Percentiles rank a stretch among this genome's conserved stretches.
These are phyloP conservation scores for Myiozetetes cayanensis DNA, from an alignment of 2,113 vertebrate species.

Conservation along the genomic window DNA sequence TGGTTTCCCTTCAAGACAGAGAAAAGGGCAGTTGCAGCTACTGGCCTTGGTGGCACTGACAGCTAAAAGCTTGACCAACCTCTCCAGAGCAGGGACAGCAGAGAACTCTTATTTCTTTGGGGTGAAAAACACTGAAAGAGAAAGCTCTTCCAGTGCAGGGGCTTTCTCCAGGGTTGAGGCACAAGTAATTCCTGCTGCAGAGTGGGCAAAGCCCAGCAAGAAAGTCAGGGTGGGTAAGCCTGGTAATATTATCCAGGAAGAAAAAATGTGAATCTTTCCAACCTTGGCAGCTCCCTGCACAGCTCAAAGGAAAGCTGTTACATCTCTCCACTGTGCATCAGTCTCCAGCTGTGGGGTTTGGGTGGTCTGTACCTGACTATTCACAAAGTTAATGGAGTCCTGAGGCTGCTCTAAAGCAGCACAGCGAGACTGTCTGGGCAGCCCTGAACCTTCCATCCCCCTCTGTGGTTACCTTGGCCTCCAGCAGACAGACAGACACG, in stretches of 20 bases:
- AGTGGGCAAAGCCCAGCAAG: background rate
- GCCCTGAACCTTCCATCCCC: background rate
- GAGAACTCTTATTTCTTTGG: background rate
- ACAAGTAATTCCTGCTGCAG: background rate
- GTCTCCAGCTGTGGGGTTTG: background rate
- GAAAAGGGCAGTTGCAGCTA: background rate
- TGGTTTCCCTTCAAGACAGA: background rate
- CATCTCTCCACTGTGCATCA: background rate
- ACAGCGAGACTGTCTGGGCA: background rate
- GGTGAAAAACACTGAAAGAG: background rate
- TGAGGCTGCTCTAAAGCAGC: background rate
- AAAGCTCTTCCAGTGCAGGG: background rate
- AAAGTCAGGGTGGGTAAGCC: background rate
- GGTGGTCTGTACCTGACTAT: accelerated
- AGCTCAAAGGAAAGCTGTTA: background rate
- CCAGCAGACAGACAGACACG: background rate
- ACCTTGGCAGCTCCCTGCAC: background rate
- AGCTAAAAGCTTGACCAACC: background rate
- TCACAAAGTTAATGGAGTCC: background rate
- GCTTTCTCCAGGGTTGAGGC: background rate
- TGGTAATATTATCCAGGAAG: background rate
- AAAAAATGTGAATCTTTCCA: background rate
- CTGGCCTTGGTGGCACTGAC: background rate
- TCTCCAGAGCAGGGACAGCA: background rate
- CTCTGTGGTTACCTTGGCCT: background rate